A percentile compares a stretch with the other conserved stretches of the same genome.
These are phyloP conservation scores for Ammodytes marinus DNA, from an alignment of 2,113 vertebrate genomes.

Conservation along the genomic window DNA sequence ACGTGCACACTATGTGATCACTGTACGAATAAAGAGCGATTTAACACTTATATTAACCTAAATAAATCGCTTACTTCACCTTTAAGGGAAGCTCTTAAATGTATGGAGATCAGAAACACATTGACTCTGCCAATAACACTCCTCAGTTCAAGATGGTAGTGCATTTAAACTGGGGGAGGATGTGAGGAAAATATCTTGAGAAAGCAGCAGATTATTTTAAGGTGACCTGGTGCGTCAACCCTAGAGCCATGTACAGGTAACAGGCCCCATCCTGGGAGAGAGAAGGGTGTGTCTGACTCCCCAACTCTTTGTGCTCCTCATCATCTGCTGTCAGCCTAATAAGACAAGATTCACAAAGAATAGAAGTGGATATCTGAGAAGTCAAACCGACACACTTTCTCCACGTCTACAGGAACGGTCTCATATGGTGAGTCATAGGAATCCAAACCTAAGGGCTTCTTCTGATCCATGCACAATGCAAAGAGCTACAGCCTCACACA, in stretches of 20 bases:
- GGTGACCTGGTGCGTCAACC: background rate
- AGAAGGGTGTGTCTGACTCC: slow-evolving; percentile 43
- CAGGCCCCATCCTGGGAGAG: slow-evolving; percentile 2
- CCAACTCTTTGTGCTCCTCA: slow-evolving; percentile 38
- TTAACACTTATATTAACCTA: too few relatives aligned
- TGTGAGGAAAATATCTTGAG: background rate
- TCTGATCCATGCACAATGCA: slow-evolving; percentile 35
- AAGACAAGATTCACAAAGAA: slow-evolving; percentile 42
- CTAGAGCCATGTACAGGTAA: slow-evolving; percentile 14
- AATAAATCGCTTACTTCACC: too few relatives aligned
- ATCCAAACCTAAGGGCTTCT: slow-evolving; percentile 38
- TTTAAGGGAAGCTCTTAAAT: too few relatives aligned
- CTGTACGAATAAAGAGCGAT: too few relatives aligned
- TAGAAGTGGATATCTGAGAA: slow-evolving; percentile 35
- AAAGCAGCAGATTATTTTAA: background rate
- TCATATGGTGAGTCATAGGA: slow-evolving; percentile 47
- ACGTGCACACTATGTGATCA: too few relatives aligned
- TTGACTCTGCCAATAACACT: background rate
- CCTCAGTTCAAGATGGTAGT: background rate
- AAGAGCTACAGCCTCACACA: background rate
- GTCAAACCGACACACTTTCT: slow-evolving; percentile 18
- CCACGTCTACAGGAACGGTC: background rate
- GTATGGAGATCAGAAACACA: too few relatives aligned
- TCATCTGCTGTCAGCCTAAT: slow-evolving; percentile 37
- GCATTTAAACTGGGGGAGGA: background rate